Conservation (phyloP, 92 coral and sea anemone genomes). For the Umimayanthus kanabou region DNA sequence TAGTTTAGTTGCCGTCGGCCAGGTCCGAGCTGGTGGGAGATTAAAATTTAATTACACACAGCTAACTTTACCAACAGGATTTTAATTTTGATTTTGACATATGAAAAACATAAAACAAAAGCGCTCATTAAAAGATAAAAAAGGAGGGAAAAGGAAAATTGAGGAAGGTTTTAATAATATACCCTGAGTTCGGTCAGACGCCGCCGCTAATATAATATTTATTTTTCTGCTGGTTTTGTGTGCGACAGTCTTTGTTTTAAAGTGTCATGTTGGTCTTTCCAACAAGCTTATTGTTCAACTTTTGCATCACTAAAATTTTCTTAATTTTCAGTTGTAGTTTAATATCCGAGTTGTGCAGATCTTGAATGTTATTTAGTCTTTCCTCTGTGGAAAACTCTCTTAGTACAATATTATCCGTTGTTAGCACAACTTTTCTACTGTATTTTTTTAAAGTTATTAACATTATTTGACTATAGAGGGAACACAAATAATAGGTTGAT, state of each 20-base stretch:
- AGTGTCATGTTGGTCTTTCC: not conserved
- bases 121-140: constrained; percentile 44
- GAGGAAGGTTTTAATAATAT: not conserved
- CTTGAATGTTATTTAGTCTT: not conserved
- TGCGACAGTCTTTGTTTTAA: not conserved
- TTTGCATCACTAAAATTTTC: too few relatives aligned
- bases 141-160: constrained; percentile 1
- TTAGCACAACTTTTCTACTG: not conserved
- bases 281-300: not conserved
- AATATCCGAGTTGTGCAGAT: not conserved
- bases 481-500: too few relatives aligned
- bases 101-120: constrained; percentile 34
- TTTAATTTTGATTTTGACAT: constrained; percentile 43
- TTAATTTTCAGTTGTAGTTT: not conserved
- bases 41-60: constrained; percentile 23
- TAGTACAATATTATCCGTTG: too few relatives aligned
- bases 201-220: not conserved
- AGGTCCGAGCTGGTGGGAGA: not conserved
- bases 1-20: not conserved
- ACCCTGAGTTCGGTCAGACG: not conserved
- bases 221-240: not conserved
- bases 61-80: constrained; percentile 37
- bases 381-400: not conserved
- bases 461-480: not conserved
- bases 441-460: too few relatives aligned